Evolutionary conservation across 92 coral and sea anemone species (phyloP).

Genomic region (Bergia sp.): DNA sequence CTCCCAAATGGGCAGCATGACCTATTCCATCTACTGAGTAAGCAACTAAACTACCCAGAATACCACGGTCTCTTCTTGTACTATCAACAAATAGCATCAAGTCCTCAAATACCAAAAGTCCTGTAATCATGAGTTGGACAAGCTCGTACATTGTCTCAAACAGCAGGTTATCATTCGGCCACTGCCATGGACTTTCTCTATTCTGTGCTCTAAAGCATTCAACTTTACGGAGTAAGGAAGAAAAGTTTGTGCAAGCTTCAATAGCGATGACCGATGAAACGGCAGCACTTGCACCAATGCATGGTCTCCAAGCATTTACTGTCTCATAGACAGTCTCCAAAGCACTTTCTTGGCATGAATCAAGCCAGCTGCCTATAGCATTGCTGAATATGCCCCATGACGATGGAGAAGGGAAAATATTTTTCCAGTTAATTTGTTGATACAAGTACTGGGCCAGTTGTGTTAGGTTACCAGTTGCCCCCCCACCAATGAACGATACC

Average conservation of each 20-base stretch:
- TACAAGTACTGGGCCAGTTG: conserved; percentile 73
- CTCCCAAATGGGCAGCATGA: conserved; percentile 93
- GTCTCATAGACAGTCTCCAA: conserved; percentile 64
- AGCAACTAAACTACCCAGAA: conserved; percentile 71
- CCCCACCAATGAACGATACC: conserved; percentile 85
- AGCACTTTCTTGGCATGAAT: conserved; percentile 55
- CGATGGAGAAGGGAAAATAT: conserved; percentile 70
- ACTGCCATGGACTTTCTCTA: conserved; percentile 31
- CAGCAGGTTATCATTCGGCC: conserved; percentile 46
- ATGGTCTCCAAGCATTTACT: conserved; percentile 75
- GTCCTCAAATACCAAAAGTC: conserved; percentile 61
- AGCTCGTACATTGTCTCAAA: conserved; percentile 62
- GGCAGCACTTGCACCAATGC: conserved; percentile 93
- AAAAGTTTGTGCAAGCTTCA: conserved; percentile 76
- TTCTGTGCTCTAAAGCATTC: conserved; percentile 50
- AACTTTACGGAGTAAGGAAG: conserved; percentile 61
- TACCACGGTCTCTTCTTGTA: conserved; percentile 52
- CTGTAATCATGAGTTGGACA: conserved; percentile 61
- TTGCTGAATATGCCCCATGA: conserved; percentile 70
- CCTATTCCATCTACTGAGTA: conserved; percentile 83
- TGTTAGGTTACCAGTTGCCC: conserved; percentile 80
- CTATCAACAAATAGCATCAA: conserved; percentile 60
- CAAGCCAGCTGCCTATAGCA: conserved; percentile 54
- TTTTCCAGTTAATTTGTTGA: conserved; percentile 69
- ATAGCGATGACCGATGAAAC: conserved; percentile 75